A percentile compares a stretch with the other conserved stretches of the same genome.
Evolutionary conservation across 2,113 vertebrate species (phyloP).

Genomic region (Carassius gibelio): DNA sequence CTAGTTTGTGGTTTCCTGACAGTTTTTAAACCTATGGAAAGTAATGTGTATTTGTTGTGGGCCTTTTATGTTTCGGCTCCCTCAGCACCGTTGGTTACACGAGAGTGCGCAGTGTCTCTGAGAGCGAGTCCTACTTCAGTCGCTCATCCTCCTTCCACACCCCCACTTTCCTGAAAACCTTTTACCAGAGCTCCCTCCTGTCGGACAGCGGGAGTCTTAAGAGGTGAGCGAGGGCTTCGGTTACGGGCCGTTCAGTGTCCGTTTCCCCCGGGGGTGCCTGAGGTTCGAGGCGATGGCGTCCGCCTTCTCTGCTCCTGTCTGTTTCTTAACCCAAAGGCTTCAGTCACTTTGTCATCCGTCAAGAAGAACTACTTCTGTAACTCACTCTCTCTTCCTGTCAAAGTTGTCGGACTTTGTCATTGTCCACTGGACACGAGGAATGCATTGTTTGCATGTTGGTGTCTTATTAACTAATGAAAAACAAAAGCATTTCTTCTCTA

Average conservation of each 20-base stretch:
- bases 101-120: slow-evolving; percentile 84
- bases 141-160: slow-evolving; percentile 93
- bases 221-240: slow-evolving; percentile 87
- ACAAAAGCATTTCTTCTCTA: not conserved
- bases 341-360: slow-evolving; percentile 8
- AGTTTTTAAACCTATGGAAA: slow-evolving; percentile 47
- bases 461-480: slow-evolving; percentile 16
- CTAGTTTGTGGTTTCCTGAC: slow-evolving; percentile 23
- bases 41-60: slow-evolving; percentile 66
- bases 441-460: slow-evolving; percentile 38
- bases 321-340: slow-evolving; percentile 49
- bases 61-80: slow-evolving; percentile 76
- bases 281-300: slow-evolving; percentile 9
- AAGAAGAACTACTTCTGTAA: slow-evolving; percentile 27
- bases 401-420: slow-evolving; percentile 32
- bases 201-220: slow-evolving; percentile 86
- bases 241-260: slow-evolving; percentile 57
- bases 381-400: slow-evolving; percentile 19
- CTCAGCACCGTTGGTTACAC: slow-evolving; percentile 79
- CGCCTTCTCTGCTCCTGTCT: slow-evolving; percentile 38
- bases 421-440: slow-evolving; percentile 32
- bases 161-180: slow-evolving; percentile 98
- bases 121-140: slow-evolving; percentile 84
- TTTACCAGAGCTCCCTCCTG: slow-evolving; percentile 94
- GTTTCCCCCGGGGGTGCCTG: slow-evolving; percentile 36